Conservation (phyloP, 2,797 vertebrate genomes). For the Chelon auratus region DNA sequence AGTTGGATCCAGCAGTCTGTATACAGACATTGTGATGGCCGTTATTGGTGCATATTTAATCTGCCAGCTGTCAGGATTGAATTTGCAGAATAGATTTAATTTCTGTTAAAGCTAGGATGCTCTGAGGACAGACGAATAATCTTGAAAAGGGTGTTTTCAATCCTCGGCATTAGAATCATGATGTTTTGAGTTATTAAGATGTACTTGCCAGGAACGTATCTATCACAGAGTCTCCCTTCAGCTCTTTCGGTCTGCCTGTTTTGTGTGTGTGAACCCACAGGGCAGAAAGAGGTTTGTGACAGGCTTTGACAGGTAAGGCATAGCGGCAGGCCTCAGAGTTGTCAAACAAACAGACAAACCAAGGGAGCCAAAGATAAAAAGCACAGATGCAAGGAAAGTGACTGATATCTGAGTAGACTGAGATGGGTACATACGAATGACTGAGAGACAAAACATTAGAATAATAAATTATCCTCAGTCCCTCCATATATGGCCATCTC, state of each 20-base stretch:
- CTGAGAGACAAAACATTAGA: constrained; percentile 51
- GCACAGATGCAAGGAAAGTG: constrained; percentile 31
- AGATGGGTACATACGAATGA: constrained; percentile 29
- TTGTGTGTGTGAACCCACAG: constrained; percentile 26
- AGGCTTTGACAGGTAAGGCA: constrained; percentile 72
- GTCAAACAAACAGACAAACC: constrained; percentile 74
- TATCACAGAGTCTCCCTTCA: not conserved
- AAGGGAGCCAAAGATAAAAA: constrained; percentile 61
- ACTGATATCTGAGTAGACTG: constrained; percentile 27
- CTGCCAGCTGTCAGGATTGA: constrained; percentile 13
- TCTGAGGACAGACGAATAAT: constrained; percentile 18
- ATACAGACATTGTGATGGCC: constrained; percentile 27
- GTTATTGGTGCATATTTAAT: constrained; percentile 28
- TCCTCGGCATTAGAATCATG: not conserved
- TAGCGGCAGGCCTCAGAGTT: constrained; percentile 65
- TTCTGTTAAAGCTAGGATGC: constrained; percentile 16
- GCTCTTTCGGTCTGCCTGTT: constrained; percentile 5
- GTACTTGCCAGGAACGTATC: constrained; percentile 1
- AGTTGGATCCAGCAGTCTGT: constrained; percentile 12
- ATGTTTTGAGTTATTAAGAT: constrained; percentile 8
- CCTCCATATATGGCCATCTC: constrained; percentile 13
- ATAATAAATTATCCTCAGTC: constrained; percentile 56
- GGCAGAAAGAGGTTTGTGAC: constrained; percentile 64
- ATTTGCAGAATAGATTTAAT: constrained; percentile 25
- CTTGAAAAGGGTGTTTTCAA: constrained; percentile 3